Evolutionary conservation across 2,888 invertebrate genomes (phyloP).

Genomic region (Iselma pallidipennis): DNA sequence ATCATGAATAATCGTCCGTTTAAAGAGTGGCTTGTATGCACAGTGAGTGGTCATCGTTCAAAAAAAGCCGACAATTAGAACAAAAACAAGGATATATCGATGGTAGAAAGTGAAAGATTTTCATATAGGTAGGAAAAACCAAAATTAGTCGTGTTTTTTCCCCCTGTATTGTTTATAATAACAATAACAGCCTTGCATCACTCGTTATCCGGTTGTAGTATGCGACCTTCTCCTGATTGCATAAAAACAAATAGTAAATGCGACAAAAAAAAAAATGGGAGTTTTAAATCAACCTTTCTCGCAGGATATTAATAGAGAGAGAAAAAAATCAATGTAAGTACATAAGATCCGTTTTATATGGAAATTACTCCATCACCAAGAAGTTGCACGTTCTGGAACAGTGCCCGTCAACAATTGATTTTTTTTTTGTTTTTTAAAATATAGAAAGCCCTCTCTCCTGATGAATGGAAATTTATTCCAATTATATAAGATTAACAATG

Average conservation of each 20-base stretch:
- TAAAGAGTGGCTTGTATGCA: too few relatives aligned
- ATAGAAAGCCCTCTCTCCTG: background rate
- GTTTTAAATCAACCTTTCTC: background rate
- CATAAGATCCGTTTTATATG: background rate
- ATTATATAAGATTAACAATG: background rate
- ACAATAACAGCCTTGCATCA: too few relatives aligned
- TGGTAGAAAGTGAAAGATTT: too few relatives aligned
- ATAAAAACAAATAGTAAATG: too few relatives aligned
- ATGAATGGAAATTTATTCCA: background rate
- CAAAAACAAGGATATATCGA: too few relatives aligned
- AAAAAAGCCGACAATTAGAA: too few relatives aligned
- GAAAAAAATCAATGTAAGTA: background rate
- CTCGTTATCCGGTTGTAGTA: background rate
- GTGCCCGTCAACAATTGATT: background rate
- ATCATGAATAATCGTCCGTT: background rate
- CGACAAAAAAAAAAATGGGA: background rate
- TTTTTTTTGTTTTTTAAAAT: background rate
- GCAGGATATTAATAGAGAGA: background rate
- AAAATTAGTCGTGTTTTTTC: too few relatives aligned
- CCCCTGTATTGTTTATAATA: too few relatives aligned
- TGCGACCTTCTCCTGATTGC: background rate
- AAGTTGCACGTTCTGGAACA: slow-evolving; percentile 3
- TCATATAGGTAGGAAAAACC: too few relatives aligned
- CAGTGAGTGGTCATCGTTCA: too few relatives aligned
- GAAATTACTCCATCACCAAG: background rate